Conservation (phyloP, 2,797 vertebrate species). For the Tenualosa thibaudeaui region DNA sequence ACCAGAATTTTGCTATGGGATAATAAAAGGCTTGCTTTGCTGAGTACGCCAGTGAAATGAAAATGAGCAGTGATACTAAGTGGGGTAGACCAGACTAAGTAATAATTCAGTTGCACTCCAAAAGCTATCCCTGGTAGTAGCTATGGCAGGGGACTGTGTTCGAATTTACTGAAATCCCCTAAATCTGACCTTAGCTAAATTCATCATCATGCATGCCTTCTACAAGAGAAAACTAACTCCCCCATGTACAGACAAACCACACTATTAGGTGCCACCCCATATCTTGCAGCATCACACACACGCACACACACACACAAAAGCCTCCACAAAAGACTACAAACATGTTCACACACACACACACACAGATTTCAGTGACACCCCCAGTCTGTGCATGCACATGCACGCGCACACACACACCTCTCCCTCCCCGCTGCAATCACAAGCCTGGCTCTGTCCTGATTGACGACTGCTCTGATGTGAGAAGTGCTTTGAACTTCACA, state of each 20-base stretch:
- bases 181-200: not conserved
- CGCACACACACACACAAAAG: conserved; percentile 19
- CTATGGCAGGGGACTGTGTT: not conserved
- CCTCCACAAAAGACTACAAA: conserved; percentile 16
- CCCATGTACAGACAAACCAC: conserved; percentile 20
- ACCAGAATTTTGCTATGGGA: too few relatives aligned
- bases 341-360: conserved; percentile 20
- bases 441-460: conserved; percentile 66
- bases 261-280: not conserved
- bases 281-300: not conserved
- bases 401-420: conserved; percentile 14
- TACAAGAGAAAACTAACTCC: not conserved
- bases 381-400: not conserved
- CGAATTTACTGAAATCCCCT: not conserved
- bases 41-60: too few relatives aligned
- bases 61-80: too few relatives aligned
- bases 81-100: too few relatives aligned
- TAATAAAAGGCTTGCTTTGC: too few relatives aligned
- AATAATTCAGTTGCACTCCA: not conserved
- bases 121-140: not conserved
- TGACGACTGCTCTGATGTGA: conserved; percentile 91
- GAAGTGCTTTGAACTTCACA: conserved; percentile 91
- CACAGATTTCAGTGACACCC: not conserved
- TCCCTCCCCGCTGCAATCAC: not conserved
- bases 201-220: not conserved